Base-by-base conservation (phyloP, 2,113 vertebrate genomes). In the Trematomus loennbergii region DNA sequence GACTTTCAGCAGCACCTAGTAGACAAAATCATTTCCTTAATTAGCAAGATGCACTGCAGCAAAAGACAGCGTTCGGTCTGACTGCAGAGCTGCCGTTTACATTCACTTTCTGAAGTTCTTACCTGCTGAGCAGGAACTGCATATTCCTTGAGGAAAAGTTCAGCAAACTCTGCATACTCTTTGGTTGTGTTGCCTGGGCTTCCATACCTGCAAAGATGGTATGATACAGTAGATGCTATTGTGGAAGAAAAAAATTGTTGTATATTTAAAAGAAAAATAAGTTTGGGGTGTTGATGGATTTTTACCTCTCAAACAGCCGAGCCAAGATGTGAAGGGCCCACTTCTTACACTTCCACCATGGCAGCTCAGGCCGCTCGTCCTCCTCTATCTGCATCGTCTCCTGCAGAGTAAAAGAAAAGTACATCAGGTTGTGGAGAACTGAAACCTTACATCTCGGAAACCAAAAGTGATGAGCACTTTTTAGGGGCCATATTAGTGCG, bases 331-430 rank as follows among this genome's bases (percentile, higher is more conserved):
- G 98, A 85, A 99, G 96, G 53, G 98, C 98, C 98, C 98, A 99
- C 87, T 99, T 99, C 91, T 99, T 99, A 93, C 97, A 99, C 88
- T 99, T 99, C 98, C 98, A 99, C 98, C 98, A 99, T 5, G 97
- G 97, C 88, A 99, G 95, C 85, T 99, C 97, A 22, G 97, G 97
- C 78, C 97, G 94, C 87, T 99, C 98, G 76, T 99, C 98, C 94
- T 99, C 98, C 92, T 99, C 97, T 78, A 98, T 95, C 91, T 98
- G 97, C 92, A 99, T 96, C 0, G 98, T 99, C 95, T 99, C 97
- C 97, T 99, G 92, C 59, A 69, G 25, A 18, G 9, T 63, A 12
- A 17, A 75, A 22, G 7, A 75, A 48, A 18, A 77, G 12, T 17
- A 49, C 5, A 59, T 75, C 33, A 64, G 66, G 2, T 72, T 55